phyloP scores from a whole-genome alignment of 2,797 vertebrate species.

The Geotrypetes seraphini region DNA sequence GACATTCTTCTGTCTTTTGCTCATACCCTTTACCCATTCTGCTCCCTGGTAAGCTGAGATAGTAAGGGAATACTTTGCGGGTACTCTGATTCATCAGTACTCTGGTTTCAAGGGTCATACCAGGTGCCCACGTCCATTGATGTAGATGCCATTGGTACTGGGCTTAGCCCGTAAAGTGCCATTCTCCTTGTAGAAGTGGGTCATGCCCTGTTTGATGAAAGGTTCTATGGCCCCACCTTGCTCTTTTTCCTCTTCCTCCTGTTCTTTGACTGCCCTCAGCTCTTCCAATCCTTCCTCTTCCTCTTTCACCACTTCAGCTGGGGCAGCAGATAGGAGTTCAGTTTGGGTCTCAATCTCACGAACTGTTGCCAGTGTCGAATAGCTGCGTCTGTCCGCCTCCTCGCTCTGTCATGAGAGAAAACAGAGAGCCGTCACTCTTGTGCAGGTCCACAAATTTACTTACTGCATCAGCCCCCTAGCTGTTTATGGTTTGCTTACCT shows the following conservation, averaged over 20 bases:
- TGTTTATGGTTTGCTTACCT: too few relatives aligned
- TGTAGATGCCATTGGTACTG: conserved; percentile 47
- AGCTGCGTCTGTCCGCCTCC: conserved; percentile 60
- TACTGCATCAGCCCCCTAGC: too few relatives aligned
- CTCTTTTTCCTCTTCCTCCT: conserved; percentile 28
- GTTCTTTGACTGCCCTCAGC: conserved; percentile 26
- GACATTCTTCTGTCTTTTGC: too few relatives aligned
- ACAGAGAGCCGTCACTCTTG: too few relatives aligned
- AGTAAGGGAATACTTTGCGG: too few relatives aligned
- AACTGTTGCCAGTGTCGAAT: conserved; percentile 74
- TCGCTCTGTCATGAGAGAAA: conserved; percentile 42
- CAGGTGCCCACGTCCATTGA: conserved; percentile 75
- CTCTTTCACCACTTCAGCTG: conserved; percentile 14
- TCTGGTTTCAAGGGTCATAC: too few relatives aligned
- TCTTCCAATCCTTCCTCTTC: conserved; percentile 28
- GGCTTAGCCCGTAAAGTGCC: conserved; percentile 64
- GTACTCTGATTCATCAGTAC: too few relatives aligned
- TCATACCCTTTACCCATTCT: too few relatives aligned
- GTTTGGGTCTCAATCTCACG: conserved; percentile 61
- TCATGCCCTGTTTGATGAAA: conserved; percentile 70
- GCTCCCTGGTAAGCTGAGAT: too few relatives aligned
- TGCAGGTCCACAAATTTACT: too few relatives aligned
- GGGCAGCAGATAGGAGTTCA: conserved; percentile 58
- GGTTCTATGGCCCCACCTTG: conserved; percentile 51
- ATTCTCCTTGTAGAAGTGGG: conserved; percentile 67